Evolutionary conservation across 2,797 vertebrate species (phyloP).

Genomic region (Pangasius sanitwongsei): DNA sequence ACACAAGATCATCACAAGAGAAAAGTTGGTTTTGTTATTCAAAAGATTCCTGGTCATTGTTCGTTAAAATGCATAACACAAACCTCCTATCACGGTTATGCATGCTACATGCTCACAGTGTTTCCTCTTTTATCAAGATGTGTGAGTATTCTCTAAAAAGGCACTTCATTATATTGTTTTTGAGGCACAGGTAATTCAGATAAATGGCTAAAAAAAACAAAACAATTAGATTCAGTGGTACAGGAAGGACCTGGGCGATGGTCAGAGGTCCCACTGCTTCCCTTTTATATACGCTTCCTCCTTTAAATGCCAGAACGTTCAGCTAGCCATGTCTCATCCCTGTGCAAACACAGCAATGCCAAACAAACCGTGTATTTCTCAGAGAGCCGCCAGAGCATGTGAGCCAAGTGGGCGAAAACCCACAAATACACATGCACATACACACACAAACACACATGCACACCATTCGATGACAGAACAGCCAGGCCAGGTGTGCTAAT

Average conservation of each 20-base stretch:
- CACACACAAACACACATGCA: neutral
- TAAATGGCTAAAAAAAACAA: conserved; percentile 19
- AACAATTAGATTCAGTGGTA: conserved; percentile 17
- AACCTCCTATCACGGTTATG: no score
- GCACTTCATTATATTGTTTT: conserved; percentile 32
- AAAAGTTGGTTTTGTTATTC: neutral
- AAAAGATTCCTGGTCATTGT: neutral
- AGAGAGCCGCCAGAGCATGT: neutral
- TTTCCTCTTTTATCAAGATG: conserved; percentile 21
- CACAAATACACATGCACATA: neutral
- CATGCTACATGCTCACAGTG: neutral
- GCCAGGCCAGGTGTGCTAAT: conserved; percentile 40
- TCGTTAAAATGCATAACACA: neutral
- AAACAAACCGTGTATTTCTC: neutral
- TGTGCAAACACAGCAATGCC: conserved; percentile 25
- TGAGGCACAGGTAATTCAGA: conserved; percentile 15
- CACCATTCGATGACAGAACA: conserved; percentile 13
- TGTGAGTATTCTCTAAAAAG: conserved; percentile 27
- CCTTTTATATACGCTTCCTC: conserved; percentile 30
- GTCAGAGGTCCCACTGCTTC: conserved; percentile 10
- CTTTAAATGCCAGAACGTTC: conserved; percentile 27
- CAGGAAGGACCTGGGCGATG: conserved; percentile 10
- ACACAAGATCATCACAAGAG: neutral
- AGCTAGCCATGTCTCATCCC: conserved; percentile 11
- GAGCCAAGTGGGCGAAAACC: neutral